Conservation (phyloP, 1,140 invertebrate species). For the Gryllus bimaculatus region DNA sequence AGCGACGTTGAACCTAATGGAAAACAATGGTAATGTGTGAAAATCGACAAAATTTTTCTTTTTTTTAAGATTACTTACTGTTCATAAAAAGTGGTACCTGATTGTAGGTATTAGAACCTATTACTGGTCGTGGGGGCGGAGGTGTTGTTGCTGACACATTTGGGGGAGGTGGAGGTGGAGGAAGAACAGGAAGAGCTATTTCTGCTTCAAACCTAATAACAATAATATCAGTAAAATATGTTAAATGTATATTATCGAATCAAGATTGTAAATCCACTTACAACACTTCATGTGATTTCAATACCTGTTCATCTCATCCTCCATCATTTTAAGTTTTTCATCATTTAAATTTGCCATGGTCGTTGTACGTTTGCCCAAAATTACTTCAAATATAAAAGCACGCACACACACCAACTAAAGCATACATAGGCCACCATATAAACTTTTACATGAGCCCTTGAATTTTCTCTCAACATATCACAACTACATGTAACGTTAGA, state of each 20-base stretch:
- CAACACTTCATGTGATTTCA: too few species aligned
- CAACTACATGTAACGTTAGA: too few species aligned
- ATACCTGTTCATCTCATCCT: not conserved
- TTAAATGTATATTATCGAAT: too few species aligned
- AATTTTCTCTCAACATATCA: too few species aligned
- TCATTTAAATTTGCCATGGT: not conserved
- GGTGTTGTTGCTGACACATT: not conserved
- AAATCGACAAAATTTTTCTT: not conserved
- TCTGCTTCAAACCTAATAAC: slow-evolving; percentile 70
- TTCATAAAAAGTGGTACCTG: slow-evolving; percentile 32
- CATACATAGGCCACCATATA: too few species aligned
- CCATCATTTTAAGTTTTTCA: not conserved
- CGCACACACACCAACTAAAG: too few species aligned
- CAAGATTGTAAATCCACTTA: too few species aligned
- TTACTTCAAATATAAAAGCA: too few species aligned
- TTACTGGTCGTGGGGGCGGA: slow-evolving; percentile 41
- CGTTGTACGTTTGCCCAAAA: too few species aligned
- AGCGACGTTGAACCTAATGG: slow-evolving; percentile 42
- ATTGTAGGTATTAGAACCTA: slow-evolving; percentile 55
- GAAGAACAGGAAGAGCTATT: slow-evolving; percentile 52
- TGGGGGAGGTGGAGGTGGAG: slow-evolving; percentile 38
- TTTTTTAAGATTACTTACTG: too few species aligned
- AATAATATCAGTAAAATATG: not conserved
- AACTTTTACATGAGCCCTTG: too few species aligned
- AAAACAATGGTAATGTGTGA: not conserved